Evolutionary conservation across 2,888 invertebrate species (phyloP).

Genomic region (Disparrhopalites patrizii): DNA sequence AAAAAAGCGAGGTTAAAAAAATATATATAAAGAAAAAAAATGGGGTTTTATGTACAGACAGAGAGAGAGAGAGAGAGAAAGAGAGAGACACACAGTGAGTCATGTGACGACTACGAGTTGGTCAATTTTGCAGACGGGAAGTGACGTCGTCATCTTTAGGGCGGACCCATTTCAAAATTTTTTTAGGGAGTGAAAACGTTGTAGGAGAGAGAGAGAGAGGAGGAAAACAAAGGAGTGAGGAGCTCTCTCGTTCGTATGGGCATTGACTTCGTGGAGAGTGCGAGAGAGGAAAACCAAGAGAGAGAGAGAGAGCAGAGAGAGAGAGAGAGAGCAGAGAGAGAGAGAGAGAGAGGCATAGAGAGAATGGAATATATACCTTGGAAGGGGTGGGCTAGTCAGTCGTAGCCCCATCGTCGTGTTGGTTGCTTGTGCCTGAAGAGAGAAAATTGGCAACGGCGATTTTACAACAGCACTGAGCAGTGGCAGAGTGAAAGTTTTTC

Average conservation of each 20-base stretch:
- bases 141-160: conserved; percentile 2
- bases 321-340: background rate
- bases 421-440: background rate
- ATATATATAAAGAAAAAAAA: too few species aligned
- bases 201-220: background rate
- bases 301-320: background rate
- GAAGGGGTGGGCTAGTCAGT: background rate
- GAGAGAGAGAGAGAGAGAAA: too few species aligned
- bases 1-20: too few species aligned
- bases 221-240: conserved; percentile 10
- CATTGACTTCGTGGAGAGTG: conserved; percentile 9
- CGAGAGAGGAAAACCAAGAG: background rate
- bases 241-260: conserved; percentile 8
- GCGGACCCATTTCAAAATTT: conserved; percentile 9
- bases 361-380: background rate
- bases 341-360: background rate
- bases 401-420: background rate
- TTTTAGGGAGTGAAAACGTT: background rate
- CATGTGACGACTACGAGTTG: conserved; percentile 7
- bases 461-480: conserved; percentile 6
- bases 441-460: conserved; percentile 9
- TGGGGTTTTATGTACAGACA: too few species aligned
- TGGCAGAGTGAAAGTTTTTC: conserved; percentile 15
- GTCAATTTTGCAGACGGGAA: conserved; percentile 14
- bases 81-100: too few species aligned